Evolutionary conservation across 2,797 vertebrate genomes (phyloP).

Genomic region (Allobates femoralis): DNA sequence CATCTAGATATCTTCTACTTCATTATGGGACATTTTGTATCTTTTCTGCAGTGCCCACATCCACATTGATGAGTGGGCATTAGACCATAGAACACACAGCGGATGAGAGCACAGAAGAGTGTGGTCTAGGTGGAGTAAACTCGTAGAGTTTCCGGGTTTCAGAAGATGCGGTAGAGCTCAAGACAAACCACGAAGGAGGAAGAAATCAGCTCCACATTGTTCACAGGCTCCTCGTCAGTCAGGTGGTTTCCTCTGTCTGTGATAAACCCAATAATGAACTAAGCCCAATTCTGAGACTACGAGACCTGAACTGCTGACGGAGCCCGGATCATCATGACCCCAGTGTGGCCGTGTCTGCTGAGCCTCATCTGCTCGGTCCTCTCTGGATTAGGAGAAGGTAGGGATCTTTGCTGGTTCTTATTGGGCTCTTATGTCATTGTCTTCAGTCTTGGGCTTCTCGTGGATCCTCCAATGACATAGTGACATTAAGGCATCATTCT

Average conservation of each 20-base stretch:
- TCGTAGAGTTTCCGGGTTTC: neutral
- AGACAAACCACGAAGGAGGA: neutral
- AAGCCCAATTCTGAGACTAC: neutral
- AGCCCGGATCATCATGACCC: neutral
- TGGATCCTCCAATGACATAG: neutral
- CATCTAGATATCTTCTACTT: no score
- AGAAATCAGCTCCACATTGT: neutral
- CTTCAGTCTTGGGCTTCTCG: neutral
- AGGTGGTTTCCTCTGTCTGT: neutral
- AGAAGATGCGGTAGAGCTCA: neutral
- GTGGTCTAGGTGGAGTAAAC: neutral
- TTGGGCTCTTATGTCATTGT: neutral
- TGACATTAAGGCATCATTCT: no score
- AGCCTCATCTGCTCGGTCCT: neutral
- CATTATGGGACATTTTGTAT: no score
- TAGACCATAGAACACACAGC: neutral
- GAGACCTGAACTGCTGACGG: neutral
- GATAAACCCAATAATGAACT: neutral
- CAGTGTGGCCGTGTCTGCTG: neutral
- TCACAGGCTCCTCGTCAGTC: neutral
- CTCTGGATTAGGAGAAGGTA: neutral
- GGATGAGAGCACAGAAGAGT: neutral
- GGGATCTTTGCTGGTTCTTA: neutral
- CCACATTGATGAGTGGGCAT: no score
- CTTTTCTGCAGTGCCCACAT: no score